Evolutionary conservation across 2,797 vertebrate genomes (phyloP), one percentile per base, ranked within the genome.

Genomic region (Macroramphosus scolopax): DNA sequence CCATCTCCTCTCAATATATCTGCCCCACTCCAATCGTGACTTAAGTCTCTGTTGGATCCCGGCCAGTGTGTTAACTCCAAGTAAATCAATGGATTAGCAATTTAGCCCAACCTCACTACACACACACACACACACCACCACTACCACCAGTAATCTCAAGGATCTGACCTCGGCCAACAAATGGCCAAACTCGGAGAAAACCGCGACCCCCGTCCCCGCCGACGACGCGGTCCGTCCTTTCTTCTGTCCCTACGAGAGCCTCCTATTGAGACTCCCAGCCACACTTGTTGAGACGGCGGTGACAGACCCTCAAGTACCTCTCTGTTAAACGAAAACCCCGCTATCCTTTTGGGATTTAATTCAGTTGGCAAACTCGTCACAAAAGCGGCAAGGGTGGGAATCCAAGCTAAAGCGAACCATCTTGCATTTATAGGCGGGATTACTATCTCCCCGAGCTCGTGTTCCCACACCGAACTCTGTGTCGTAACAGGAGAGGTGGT

Each of bases 11-110:
- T 82, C 72, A 78, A 78, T 81, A 79, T 80, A 80, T 81, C 68
- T 63, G 57, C 67, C 53, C 52, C 40, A 71, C 72, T 87, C 63
- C 75, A 82, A 83, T 85, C 81, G 82, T 86, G 83, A 84, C 72
- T 88, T 86, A 88, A 90, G 80, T 85, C 84, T 77, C 61, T 72
- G 58, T 63, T 88, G 87, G 84, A 81, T 48, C 33, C 40, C 9
- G 26, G 84, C 88, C 89, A 89, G 78, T 37, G 28, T 79, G 77
- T 83, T 86, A 87, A 87, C 84, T 85, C 81, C 78, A 82, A 64
- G 70, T 85, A 88, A 88, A 86, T 88, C 86, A 88, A 85, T 81
- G 83, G 87, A 89, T 88, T 89, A 88, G 75, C 80, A 78, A 82
- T 83, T 70, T 59, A 59, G 56, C 54, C 67, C 67, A 58, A 35